A percentile compares a stretch with the other conserved stretches of the same genome.
These are phyloP conservation scores for Idaea biselata DNA, from an alignment of 2,888 invertebrate genomes.

Conservation along the genomic window DNA sequence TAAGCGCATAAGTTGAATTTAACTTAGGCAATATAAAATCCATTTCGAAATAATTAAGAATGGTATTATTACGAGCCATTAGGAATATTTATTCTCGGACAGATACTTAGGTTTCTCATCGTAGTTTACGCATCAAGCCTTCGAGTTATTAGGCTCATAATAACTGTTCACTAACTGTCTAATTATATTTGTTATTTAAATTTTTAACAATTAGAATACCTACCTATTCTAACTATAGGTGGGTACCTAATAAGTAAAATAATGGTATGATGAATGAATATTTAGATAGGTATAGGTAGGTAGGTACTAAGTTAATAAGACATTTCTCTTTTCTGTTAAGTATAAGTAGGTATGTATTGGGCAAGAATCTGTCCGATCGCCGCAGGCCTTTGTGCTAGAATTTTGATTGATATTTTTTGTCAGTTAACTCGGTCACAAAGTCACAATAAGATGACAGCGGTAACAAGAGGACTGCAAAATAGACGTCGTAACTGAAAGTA, in stretches of 20 bases:
- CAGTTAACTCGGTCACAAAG: slow-evolving; percentile 63
- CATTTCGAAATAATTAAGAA: neutral
- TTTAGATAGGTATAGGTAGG: neutral
- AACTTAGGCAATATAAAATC: neutral
- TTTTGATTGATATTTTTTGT: slow-evolving; percentile 82
- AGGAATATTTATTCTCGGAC: neutral
- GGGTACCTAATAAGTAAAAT: neutral
- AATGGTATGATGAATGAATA: neutral
- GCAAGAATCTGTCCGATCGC: slow-evolving; percentile 65
- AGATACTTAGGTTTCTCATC: neutral
- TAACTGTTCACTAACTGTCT: neutral
- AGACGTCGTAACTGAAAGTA: slow-evolving; percentile 77
- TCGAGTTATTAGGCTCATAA: neutral
- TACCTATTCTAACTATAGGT: neutral
- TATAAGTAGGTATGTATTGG: slow-evolving; percentile 37
- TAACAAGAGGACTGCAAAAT: slow-evolving; percentile 79
- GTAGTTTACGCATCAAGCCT: neutral
- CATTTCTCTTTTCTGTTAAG: slow-evolving; percentile 42
- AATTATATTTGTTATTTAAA: neutral
- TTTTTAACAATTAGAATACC: slow-evolving; percentile 11
- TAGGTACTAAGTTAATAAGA: slow-evolving; percentile 43
- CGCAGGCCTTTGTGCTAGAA: slow-evolving; percentile 78
- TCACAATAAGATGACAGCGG: slow-evolving; percentile 75
- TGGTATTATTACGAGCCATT: neutral
- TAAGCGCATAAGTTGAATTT: neutral